Base-by-base conservation (phyloP, 2,113 vertebrate genomes). In the Syngnathoides biaculeatus region DNA sequence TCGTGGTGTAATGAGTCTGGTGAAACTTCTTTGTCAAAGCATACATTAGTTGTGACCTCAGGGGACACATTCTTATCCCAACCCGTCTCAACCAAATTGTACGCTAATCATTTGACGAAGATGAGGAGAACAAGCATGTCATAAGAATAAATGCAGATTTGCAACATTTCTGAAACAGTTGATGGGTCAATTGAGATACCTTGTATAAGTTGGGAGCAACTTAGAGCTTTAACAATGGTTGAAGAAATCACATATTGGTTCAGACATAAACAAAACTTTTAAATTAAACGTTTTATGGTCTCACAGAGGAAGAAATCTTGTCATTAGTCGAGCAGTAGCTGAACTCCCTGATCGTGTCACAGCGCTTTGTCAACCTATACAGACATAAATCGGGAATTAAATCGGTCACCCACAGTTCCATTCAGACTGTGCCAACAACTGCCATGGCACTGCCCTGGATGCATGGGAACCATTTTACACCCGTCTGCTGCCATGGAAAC, bases 401-500 rank as follows among this genome's bases (percentile, higher is more conserved):
- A 72, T 64, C 35, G 1, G 35, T 75, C 75, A 53, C 63, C 63
- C 55, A 59, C 0, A 50, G 14, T 75, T 45, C 62, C 73, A 83
- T 88, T 83, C 69, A 84, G 67, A 5, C 65, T 20, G 67, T 76
- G 82, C 85, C 87, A 87, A 56, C 73, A 61, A 43, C 15, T 71
- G 81, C 75, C 83, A 73, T 79, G 79, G 78, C 79, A 78, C 72
- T 61, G 78, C 75, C 83, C 74, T 73, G 76, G 62, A 73, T 73
- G 79, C 80, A 75, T 74, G 80, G 74, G 76, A 79, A 72, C 69
- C 69, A 64, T 66, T 81, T 71, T 75, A 68, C 65, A 64, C 75
- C 57, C 14, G 77, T 84, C 85, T 84, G 83, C 80, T 84, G 72
- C 75, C 82, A 79, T 79, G 79, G 83, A 70, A 87, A 87, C 85